These are phyloP conservation scores for Drosophila paulistorum DNA, from an alignment of 1,140 invertebrate species.

Conservation along the genomic window DNA sequence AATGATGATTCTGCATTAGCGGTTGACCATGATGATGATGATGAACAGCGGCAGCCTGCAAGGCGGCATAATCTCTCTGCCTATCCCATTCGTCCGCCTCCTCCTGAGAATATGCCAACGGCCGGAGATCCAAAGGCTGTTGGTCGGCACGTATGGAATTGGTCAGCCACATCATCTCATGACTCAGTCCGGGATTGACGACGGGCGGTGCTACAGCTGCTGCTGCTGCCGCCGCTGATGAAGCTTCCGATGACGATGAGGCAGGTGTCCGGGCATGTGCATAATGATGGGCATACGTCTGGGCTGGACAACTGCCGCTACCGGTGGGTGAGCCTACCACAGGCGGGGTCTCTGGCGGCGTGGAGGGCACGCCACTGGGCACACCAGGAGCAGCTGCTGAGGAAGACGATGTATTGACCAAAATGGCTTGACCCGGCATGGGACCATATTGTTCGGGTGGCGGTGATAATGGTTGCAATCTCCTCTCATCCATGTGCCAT, in stretches of 20 bases:
- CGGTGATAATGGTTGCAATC: slow-evolving; percentile 85
- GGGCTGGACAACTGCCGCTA: slow-evolving; percentile 71
- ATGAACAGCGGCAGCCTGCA: slow-evolving; percentile 75
- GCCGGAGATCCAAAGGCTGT: slow-evolving; percentile 91
- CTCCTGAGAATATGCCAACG: slow-evolving; percentile 86
- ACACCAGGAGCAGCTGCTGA: slow-evolving; percentile 56
- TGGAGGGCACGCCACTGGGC: slow-evolving; percentile 80
- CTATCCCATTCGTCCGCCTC: slow-evolving; percentile 86
- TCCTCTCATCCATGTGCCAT: slow-evolving; percentile 85
- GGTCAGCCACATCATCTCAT: slow-evolving; percentile 90
- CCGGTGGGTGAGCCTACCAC: slow-evolving; percentile 79
- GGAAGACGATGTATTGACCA: slow-evolving; percentile 69
- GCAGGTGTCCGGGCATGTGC: slow-evolving; percentile 80
- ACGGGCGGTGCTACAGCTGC: slow-evolving; percentile 87
- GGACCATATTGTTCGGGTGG: slow-evolving; percentile 84
- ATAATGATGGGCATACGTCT: slow-evolving; percentile 71
- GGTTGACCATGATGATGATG: slow-evolving; percentile 72
- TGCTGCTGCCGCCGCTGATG: slow-evolving; percentile 84
- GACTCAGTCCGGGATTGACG: slow-evolving; percentile 84
- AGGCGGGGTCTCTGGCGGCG: slow-evolving; percentile 81
- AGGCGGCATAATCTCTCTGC: slow-evolving; percentile 84
- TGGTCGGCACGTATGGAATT: slow-evolving; percentile 88
- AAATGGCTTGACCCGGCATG: slow-evolving; percentile 76
- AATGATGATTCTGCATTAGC: slow-evolving; percentile 66
- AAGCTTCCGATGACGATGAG: slow-evolving; percentile 84